A percentile compares a stretch with the other conserved stretches of the same genome.
Evolutionary conservation across 2,888 invertebrate genomes (phyloP).

Genomic region (Diplazon laetatorius): DNA sequence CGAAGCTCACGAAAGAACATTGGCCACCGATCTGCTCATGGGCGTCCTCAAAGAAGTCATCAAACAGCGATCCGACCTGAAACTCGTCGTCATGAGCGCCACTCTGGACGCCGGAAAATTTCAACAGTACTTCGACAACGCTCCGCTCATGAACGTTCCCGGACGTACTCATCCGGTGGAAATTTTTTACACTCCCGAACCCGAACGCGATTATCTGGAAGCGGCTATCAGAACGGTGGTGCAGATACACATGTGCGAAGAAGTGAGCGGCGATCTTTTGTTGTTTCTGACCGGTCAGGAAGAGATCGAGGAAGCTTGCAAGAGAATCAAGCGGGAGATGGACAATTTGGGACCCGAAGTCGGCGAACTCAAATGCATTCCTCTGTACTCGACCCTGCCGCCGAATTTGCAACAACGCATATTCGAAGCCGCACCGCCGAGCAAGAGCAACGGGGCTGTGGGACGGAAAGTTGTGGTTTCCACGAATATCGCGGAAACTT

Average conservation of each 20-base stretch:
- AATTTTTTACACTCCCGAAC: conserved; percentile 99
- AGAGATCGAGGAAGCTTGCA: conserved; percentile 99
- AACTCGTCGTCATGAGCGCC: conserved; percentile 99
- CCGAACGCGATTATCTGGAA: conserved; percentile 98
- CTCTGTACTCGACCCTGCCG: conserved; percentile 98
- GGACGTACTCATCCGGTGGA: conserved; percentile 98
- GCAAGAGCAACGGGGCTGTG: conserved; percentile 93
- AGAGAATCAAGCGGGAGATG: conserved; percentile 97
- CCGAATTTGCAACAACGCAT: conserved; percentile 98
- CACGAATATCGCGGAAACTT: conserved; percentile 99
- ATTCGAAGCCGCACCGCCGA: conserved; percentile 98
- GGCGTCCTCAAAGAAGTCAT: conserved; percentile 98
- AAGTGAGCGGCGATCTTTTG: conserved; percentile 94
- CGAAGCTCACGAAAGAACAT: conserved; percentile 99
- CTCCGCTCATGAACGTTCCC: conserved; percentile 99
- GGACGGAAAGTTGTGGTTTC: conserved; percentile 98
- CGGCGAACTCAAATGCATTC: conserved; percentile 99
- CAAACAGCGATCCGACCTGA: conserved; percentile 95
- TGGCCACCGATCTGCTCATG: conserved; percentile 99
- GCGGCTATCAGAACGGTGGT: conserved; percentile 99
- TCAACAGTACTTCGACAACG: conserved; percentile 99
- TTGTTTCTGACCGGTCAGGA: conserved; percentile 95
- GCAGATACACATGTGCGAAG: conserved; percentile 98
- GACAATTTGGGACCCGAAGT: conserved; percentile 98
- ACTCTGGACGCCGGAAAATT: conserved; percentile 99